Conservation (phyloP, 2,797 vertebrate genomes). For the Choloepus didactylus region DNA sequence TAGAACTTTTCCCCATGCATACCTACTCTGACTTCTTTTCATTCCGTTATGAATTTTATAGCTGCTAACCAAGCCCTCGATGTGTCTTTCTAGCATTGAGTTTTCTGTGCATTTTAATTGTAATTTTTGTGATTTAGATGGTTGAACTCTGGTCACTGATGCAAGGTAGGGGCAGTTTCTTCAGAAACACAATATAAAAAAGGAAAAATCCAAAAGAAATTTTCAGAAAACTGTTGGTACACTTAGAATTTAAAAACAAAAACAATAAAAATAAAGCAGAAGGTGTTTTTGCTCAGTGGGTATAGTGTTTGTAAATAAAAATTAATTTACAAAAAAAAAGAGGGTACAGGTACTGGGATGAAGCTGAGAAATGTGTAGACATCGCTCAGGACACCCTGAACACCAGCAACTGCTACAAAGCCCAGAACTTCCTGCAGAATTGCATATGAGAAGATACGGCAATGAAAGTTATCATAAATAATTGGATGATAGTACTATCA, state of each 20-base stretch:
- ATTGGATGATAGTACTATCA: constrained; percentile 39
- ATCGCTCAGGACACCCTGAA: no score
- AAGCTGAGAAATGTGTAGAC: no score
- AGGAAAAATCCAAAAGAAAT: not conserved
- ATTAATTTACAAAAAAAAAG: no score
- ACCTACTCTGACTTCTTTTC: not conserved
- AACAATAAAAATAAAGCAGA: not conserved
- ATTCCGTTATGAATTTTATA: not conserved
- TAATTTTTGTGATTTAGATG: constrained; percentile 43
- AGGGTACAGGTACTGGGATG: no score
- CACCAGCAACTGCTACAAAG: no score
- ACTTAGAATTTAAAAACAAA: not conserved
- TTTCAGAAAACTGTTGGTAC: not conserved
- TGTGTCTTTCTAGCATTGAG: constrained; percentile 14
- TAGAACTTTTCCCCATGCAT: not conserved
- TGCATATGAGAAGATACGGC: not conserved
- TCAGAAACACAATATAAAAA: constrained; percentile 31
- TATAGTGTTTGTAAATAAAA: no score
- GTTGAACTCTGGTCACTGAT: constrained; percentile 35
- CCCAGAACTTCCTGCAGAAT: no score
- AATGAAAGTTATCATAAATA: constrained; percentile 30
- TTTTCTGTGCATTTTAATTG: constrained; percentile 23
- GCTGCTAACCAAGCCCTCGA: not conserved
- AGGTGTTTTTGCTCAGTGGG: not conserved
- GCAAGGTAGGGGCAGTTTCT: not conserved